Evolutionary conservation across 2,797 vertebrate species (phyloP).

Genomic region (Spinus olivaceus): DNA sequence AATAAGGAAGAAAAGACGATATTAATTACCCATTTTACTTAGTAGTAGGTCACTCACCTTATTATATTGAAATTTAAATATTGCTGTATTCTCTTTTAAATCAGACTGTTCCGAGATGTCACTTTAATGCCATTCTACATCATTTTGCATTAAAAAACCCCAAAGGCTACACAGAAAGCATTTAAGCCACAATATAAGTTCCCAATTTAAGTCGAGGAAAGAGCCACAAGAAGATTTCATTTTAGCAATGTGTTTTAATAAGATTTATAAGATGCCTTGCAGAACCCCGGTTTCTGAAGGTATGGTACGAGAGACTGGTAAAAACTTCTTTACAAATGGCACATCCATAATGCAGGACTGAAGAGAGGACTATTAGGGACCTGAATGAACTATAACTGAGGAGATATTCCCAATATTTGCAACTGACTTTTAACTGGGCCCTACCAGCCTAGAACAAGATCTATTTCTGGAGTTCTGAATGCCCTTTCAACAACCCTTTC

Average conservation of each 20-base stretch:
- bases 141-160: background rate
- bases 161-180: background rate
- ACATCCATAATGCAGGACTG: background rate
- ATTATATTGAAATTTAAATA: background rate
- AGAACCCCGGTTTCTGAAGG: background rate
- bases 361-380: background rate
- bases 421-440: background rate
- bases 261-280: background rate
- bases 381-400: background rate
- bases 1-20: background rate
- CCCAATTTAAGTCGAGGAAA: background rate
- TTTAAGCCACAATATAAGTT: background rate
- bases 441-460: background rate
- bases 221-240: background rate
- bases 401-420: background rate
- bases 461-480: background rate
- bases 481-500: background rate
- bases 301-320: background rate
- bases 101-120: accelerated
- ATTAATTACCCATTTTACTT: background rate
- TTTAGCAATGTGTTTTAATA: background rate
- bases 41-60: background rate
- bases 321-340: background rate
- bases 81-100: background rate
- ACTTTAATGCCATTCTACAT: background rate